Evolutionary conservation across 1,140 invertebrate species (phyloP), one percentile per base, ranked within the genome.

Genomic region (Drosophila athabasca): DNA sequence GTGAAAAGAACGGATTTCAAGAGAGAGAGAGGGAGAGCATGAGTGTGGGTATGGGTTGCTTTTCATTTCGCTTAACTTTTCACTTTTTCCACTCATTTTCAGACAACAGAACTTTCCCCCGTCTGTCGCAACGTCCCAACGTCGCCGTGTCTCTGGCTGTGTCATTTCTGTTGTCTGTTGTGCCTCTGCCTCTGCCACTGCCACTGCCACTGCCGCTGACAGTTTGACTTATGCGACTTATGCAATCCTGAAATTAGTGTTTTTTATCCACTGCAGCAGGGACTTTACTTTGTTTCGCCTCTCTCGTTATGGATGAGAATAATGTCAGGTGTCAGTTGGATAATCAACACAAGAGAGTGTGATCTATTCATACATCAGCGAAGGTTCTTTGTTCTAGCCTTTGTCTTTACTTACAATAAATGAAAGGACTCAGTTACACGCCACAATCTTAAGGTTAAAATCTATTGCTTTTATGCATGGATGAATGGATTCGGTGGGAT

Each of bases 41-140:
- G 5, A 26, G 5, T 24, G 0, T 24, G 24, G 2, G 24, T 26
- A 26, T 26, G 24, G 24, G 24, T 26, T 77, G 57, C 68, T 70
- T 77, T 81, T 77, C 77, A 64, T 79, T 84, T 73, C 74, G 81
- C 77, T 87, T 77, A 87, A 87, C 82, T 84, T 84, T 87, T 84
- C 81, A 87, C 82, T 84, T 84, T 81, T 64, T 29, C 65, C 51
- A 77, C 62, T 71, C 68, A 58, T 66, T 41, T 70, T 11, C 68
- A n/a, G n/a, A 41, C 67, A 24, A 31, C 19, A 26, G 35, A 77
- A 69, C 50, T 74, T 70, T 52, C 17, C 24, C 43, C 35, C 48
- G 29, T 29, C 29, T 2, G 29, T 31, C 31, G 29, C 7, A n/a
- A n/a, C 3, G 31, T 31, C 31, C 0, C 24, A 19, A 19, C 3